These are phyloP conservation scores for Drosophila helvetica DNA, from an alignment of 2,888 invertebrate genomes.

Conservation along the genomic window DNA sequence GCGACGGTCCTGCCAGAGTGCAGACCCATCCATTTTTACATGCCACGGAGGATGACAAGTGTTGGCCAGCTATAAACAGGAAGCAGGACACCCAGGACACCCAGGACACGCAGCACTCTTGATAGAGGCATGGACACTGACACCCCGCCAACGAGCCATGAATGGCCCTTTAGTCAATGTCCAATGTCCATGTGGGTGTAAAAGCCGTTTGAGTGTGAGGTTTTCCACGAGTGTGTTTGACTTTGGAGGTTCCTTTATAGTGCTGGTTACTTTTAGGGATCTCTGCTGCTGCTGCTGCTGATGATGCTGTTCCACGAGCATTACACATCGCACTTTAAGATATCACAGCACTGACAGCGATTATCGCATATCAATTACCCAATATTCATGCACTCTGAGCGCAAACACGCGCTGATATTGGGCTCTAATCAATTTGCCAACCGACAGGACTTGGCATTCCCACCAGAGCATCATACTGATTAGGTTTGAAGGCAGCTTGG, in stretches of 20 bases:
- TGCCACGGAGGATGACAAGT: slow-evolving; percentile 56
- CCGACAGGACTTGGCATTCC: slow-evolving; percentile 1
- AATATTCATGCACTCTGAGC: slow-evolving; percentile 38
- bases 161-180: slow-evolving; percentile 30
- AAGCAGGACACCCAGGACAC: slow-evolving; percentile 20
- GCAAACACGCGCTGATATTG: slow-evolving; percentile 10
- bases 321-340: not conserved
- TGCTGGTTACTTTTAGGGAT: not conserved
- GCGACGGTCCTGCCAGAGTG: not conserved
- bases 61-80: slow-evolving; percentile 63
- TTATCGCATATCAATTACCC: slow-evolving; percentile 47
- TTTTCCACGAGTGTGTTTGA: slow-evolving; percentile 14
- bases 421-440: slow-evolving; percentile 45
- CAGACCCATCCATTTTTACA: slow-evolving; percentile 37
- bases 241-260: not conserved
- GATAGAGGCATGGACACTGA: slow-evolving; percentile 44
- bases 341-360: not conserved
- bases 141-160: slow-evolving; percentile 23
- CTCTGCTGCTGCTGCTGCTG: too few species aligned
- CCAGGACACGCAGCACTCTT: slow-evolving; percentile 40
- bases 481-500: not conserved
- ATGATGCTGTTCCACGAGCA: too few species aligned
- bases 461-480: not conserved
- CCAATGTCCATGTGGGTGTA: slow-evolving; percentile 7
- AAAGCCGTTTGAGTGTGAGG: slow-evolving; percentile 36